These are phyloP conservation scores for Lacerta agilis DNA, from an alignment of 2,797 vertebrate genomes.

Conservation along the genomic window DNA sequence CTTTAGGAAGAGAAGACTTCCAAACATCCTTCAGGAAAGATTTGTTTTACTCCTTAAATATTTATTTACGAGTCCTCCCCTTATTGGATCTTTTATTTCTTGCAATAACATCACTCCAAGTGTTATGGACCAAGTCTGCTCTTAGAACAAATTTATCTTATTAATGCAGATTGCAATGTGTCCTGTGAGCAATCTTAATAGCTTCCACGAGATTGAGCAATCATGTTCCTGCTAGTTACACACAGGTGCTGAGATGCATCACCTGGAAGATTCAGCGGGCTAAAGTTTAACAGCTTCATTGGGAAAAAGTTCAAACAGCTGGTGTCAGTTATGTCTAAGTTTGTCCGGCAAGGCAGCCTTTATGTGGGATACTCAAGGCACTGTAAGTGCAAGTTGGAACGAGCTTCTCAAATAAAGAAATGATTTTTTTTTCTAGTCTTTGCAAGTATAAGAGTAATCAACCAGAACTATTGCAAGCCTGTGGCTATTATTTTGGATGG, in stretches of 20 bases:
- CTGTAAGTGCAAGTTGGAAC: background rate
- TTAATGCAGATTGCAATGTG: slow-evolving; percentile 8
- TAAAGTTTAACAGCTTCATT: background rate
- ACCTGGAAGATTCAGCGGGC: background rate
- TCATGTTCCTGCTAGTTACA: slow-evolving; percentile 4
- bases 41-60: background rate
- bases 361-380: background rate
- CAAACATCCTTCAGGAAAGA: background rate
- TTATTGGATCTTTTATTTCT: background rate
- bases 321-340: background rate
- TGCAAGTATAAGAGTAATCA: background rate
- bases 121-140: background rate
- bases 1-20: background rate
- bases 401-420: background rate
- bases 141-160: slow-evolving; percentile 1
- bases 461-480: background rate
- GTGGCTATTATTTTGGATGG: no score
- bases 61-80: background rate
- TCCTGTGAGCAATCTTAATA: slow-evolving; percentile 3
- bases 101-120: background rate
- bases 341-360: background rate
- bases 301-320: no score
- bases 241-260: slow-evolving; percentile 10
- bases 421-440: background rate
- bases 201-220: background rate